These are phyloP conservation scores for Exocentrus adspersus DNA, from an alignment of 2,888 invertebrate genomes.

Conservation along the genomic window DNA sequence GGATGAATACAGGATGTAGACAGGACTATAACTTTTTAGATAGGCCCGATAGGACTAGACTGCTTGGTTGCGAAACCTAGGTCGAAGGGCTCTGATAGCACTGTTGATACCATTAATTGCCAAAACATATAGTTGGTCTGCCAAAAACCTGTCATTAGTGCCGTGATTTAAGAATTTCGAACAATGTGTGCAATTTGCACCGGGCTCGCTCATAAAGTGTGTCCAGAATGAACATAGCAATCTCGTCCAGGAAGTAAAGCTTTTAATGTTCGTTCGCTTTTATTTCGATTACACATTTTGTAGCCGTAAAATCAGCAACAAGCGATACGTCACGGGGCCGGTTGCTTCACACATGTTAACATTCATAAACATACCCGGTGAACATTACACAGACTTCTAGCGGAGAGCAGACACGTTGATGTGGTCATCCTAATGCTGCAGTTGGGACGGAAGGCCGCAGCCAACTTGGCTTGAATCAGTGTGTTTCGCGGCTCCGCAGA, in stretches of 20 bases:
- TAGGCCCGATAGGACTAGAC: too few species aligned
- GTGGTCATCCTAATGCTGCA: slow-evolving; percentile 57
- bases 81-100: too few species aligned
- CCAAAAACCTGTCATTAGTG: too few species aligned
- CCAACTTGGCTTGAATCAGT: slow-evolving; percentile 53
- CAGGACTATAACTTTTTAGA: too few species aligned
- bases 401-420: slow-evolving; percentile 39
- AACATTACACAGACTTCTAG: slow-evolving; percentile 38
- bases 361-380: slow-evolving; percentile 30
- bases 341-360: slow-evolving; percentile 45
- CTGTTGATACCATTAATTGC: too few species aligned
- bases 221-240: too few species aligned
- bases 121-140: too few species aligned
- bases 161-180: too few species aligned
- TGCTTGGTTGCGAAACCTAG: too few species aligned
- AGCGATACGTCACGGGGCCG: slow-evolving; percentile 29
- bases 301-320: slow-evolving; percentile 11
- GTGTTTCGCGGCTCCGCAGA: slow-evolving; percentile 60
- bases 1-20: too few species aligned
- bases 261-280: not conserved
- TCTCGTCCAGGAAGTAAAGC: not conserved
- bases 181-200: too few species aligned
- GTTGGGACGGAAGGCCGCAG: slow-evolving; percentile 49
- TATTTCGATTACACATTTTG: slow-evolving; percentile 2
- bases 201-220: too few species aligned